phyloP scores from a whole-genome alignment of 2,113 vertebrate genomes.

The Promerops cafer region DNA sequence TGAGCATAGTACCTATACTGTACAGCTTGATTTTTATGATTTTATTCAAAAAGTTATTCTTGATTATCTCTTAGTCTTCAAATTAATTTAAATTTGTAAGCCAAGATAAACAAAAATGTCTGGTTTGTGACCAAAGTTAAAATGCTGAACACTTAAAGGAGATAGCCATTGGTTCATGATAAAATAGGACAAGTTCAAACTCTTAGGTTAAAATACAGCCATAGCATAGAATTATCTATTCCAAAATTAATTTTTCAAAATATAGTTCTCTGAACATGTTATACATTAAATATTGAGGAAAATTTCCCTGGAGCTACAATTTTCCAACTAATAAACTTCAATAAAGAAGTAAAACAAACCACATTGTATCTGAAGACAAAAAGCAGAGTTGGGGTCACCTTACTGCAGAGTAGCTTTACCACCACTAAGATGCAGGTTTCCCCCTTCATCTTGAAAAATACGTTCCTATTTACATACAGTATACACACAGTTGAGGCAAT shows the following conservation, averaged over 20 bases:
- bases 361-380: slow-evolving; percentile 39
- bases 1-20: background rate
- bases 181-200: slow-evolving; percentile 43
- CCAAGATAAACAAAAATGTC: slow-evolving; percentile 26
- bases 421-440: slow-evolving; percentile 39
- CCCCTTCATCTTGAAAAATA: slow-evolving; percentile 48
- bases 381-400: slow-evolving; percentile 21
- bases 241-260: slow-evolving; percentile 48
- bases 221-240: slow-evolving; percentile 44
- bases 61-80: background rate
- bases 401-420: slow-evolving; percentile 36
- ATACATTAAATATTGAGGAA: slow-evolving; percentile 37
- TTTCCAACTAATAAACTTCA: slow-evolving; percentile 32
- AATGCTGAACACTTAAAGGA: slow-evolving; percentile 12
- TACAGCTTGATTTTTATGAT: background rate
- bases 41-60: background rate
- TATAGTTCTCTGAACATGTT: slow-evolving; percentile 50
- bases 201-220: slow-evolving; percentile 39
- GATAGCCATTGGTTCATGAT: background rate
- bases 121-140: background rate
- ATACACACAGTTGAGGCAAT: slow-evolving; percentile 66
- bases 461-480: slow-evolving; percentile 60
- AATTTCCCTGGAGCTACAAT: slow-evolving; percentile 35
- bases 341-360: slow-evolving; percentile 35
- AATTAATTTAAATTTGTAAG: slow-evolving; percentile 1